These are phyloP conservation scores for Drosophila mettleri DNA, from an alignment of 2,888 invertebrate species.

Conservation along the genomic window DNA sequence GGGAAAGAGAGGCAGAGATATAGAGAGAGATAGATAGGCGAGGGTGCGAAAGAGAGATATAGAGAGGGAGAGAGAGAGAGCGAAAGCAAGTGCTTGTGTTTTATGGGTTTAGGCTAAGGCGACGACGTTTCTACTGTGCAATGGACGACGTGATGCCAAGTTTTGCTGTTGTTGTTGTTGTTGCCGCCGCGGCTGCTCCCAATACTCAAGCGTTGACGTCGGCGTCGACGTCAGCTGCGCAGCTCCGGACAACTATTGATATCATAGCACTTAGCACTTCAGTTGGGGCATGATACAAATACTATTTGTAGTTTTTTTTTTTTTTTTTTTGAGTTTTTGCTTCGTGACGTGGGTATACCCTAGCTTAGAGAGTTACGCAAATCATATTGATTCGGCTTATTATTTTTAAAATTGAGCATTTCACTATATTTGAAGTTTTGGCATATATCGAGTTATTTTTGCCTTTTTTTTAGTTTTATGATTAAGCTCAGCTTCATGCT, in stretches of 20 bases:
- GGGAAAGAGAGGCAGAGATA: constrained; percentile 2
- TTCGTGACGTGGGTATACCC: background rate
- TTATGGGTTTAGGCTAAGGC: constrained; percentile 25
- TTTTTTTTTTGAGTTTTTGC: constrained; percentile 9
- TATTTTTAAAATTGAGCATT: background rate
- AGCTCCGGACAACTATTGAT: constrained; percentile 50
- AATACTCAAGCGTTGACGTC: constrained; percentile 30
- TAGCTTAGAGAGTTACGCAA: background rate
- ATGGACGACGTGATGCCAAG: constrained; percentile 44
- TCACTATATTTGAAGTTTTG: background rate
- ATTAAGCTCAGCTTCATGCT: background rate
- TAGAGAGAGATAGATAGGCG: background rate
- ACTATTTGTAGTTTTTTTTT: constrained; percentile 17
- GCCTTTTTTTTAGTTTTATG: too few relatives aligned
- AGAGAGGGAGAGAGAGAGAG: background rate
- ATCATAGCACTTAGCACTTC: constrained; percentile 40
- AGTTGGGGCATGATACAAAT: constrained; percentile 12
- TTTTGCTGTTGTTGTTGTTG: constrained; percentile 9
- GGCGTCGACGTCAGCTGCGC: constrained; percentile 30
- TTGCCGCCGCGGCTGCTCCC: constrained; percentile 31
- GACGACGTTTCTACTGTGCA: constrained; percentile 32
- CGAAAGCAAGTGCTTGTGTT: constrained; percentile 32
- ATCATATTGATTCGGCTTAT: background rate
- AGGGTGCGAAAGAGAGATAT: constrained; percentile 5
- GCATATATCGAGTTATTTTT: background rate